phyloP scores from a whole-genome alignment of 23 tunicate genomes.

The Ascidia mentula region DNA sequence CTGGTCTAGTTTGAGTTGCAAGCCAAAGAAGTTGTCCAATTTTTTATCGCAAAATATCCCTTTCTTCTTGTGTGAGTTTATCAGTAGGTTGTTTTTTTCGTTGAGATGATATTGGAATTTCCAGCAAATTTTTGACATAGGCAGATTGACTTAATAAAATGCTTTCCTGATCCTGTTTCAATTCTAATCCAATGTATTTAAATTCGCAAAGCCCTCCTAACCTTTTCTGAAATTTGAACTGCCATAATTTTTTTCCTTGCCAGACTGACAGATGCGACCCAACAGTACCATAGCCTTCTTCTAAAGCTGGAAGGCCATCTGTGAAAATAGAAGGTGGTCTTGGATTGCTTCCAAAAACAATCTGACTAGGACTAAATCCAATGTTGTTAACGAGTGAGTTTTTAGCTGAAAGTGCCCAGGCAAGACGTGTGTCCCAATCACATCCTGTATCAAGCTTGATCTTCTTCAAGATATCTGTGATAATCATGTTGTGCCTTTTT shows the following conservation, averaged over 20 bases:
- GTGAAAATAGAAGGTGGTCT: slow-evolving; percentile 7
- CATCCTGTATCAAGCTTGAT: not conserved
- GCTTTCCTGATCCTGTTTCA: too few relatives aligned
- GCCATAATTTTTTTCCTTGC: not conserved
- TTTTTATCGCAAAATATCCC: too few relatives aligned
- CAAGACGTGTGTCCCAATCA: slow-evolving; percentile 19
- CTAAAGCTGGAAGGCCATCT: slow-evolving; percentile 21
- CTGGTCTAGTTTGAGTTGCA: too few relatives aligned
- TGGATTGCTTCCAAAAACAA: slow-evolving; percentile 14
- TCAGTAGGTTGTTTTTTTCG: too few relatives aligned
- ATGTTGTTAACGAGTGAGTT: slow-evolving; percentile 10
- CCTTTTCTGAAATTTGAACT: slow-evolving; percentile 14
- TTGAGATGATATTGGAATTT: too few relatives aligned
- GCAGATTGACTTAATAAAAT: too few relatives aligned
- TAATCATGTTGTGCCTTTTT: slow-evolving; percentile 20
- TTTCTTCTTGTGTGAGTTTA: too few relatives aligned
- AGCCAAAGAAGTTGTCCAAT: too few relatives aligned
- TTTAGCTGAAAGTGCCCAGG: slow-evolving; percentile 22
- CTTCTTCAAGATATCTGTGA: slow-evolving; percentile 2
- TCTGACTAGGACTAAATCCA: slow-evolving; percentile 31
- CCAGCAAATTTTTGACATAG: too few relatives aligned
- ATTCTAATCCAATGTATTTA: too few relatives aligned
- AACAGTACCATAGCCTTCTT: not conserved
- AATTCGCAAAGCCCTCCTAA: slow-evolving; percentile 18
- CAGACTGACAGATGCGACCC: not conserved